Evolutionary conservation across 35 echinoderm and acorn worm species (phyloP).

Genomic region (Diadema setosum): DNA sequence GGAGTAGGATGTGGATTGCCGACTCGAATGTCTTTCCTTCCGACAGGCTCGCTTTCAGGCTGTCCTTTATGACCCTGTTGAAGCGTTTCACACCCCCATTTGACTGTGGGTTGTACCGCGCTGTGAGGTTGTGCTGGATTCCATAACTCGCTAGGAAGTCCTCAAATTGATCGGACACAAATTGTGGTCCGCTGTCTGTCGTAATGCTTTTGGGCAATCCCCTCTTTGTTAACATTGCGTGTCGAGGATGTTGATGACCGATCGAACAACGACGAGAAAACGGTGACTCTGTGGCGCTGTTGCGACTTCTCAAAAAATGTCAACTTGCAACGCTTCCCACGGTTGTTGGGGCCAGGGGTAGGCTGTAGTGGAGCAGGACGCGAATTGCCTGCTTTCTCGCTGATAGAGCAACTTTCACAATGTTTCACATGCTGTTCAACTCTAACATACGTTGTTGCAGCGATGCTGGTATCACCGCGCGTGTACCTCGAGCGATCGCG

Average conservation of each 20-base stretch:
- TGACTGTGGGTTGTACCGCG: background rate
- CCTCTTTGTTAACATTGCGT: background rate
- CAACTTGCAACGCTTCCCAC: too few species aligned
- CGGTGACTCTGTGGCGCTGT: background rate
- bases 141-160: background rate
- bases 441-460: too few species aligned
- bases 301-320: background rate
- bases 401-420: too few species aligned
- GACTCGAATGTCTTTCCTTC: background rate
- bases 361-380: too few species aligned
- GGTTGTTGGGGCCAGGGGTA: too few species aligned
- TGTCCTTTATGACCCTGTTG: background rate
- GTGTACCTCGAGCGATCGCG: too few species aligned
- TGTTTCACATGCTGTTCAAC: too few species aligned
- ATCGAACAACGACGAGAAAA: background rate
- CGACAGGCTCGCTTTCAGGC: background rate
- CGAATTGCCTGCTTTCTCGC: too few species aligned
- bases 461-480: too few species aligned
- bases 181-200: conserved; percentile 2
- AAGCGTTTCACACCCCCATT: conserved; percentile 14
- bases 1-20: background rate
- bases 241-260: background rate
- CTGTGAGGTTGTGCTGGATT: background rate
- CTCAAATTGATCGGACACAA: background rate
- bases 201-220: background rate